A percentile compares a stretch with the other conserved stretches of the same genome.
phyloP scores from a whole-genome alignment of 2,888 invertebrate genomes.

The Ceriagrion tenellum region DNA sequence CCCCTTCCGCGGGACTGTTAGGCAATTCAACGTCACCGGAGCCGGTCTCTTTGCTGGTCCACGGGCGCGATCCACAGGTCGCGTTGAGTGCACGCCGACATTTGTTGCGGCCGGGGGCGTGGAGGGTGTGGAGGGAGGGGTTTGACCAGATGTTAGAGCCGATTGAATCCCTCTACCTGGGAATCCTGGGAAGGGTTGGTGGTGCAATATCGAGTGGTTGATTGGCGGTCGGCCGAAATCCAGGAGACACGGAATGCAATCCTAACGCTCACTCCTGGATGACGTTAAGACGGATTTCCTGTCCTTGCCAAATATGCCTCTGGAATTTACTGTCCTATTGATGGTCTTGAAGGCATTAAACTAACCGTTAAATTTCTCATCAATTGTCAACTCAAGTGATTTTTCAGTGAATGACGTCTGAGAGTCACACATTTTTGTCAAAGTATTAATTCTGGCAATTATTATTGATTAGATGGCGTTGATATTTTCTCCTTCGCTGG shows the following conservation, averaged over 20 bases:
- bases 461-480: no score
- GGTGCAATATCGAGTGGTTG: background rate
- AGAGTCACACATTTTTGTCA: no score
- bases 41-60: background rate
- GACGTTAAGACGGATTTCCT: no score
- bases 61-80: background rate
- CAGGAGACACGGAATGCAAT: background rate
- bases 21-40: constrained; percentile 55
- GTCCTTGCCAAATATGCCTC: no score
- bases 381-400: no score
- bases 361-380: no score
- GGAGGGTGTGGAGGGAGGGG: background rate
- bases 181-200: background rate
- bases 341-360: no score
- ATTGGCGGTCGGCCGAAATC: background rate
- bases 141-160: background rate
- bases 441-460: no score
- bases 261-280: background rate
- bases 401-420: no score
- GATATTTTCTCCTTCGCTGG: no score
- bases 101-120: background rate
- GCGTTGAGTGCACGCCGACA: background rate
- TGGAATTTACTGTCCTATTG: no score
- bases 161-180: background rate
- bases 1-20: background rate